Percentiles rank a stretch among this genome's conserved stretches.
Conservation (phyloP, 1,140 invertebrate genomes). For the Drosophila sechellia region DNA sequence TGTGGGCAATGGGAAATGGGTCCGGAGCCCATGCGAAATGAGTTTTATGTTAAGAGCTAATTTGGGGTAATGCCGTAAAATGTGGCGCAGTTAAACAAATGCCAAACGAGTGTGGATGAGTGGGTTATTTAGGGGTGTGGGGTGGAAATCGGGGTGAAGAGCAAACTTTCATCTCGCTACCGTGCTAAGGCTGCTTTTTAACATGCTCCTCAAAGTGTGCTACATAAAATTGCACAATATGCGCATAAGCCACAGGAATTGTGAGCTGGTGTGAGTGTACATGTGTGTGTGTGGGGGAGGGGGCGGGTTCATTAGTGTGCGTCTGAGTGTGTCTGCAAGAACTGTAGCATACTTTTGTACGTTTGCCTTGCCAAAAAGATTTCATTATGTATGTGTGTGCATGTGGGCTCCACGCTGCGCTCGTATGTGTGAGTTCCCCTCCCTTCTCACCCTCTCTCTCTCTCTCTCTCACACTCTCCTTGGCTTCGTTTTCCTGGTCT, state of each 20-base stretch:
- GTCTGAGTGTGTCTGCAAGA: constrained; percentile 44
- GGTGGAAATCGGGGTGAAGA: constrained; percentile 15
- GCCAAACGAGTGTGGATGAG: constrained; percentile 17
- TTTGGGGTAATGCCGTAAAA: constrained; percentile 81
- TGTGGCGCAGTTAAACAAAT: constrained; percentile 77
- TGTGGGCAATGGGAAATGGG: constrained; percentile 1
- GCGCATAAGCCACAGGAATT: constrained; percentile 43
- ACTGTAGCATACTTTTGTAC: constrained; percentile 67
- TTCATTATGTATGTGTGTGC: constrained; percentile 47
- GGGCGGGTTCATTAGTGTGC: constrained; percentile 38
- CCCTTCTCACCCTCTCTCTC: background rate
- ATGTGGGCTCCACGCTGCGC: background rate
- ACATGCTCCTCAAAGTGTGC: constrained; percentile 66
- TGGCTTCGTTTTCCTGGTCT: constrained; percentile 5
- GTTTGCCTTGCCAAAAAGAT: constrained; percentile 48
- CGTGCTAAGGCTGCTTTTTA: constrained; percentile 55
- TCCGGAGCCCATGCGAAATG: constrained; percentile 59
- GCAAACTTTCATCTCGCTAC: constrained; percentile 41
- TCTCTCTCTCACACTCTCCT: background rate
- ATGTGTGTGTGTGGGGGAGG: background rate
- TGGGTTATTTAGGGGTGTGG: background rate
- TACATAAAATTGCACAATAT: constrained; percentile 75
- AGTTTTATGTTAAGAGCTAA: constrained; percentile 81
- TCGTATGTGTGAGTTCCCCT: background rate
- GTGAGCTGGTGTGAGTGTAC: constrained; percentile 9